Evolutionary conservation across 2,797 vertebrate genomes (phyloP).

Genomic region (Sebastes goodei): DNA sequence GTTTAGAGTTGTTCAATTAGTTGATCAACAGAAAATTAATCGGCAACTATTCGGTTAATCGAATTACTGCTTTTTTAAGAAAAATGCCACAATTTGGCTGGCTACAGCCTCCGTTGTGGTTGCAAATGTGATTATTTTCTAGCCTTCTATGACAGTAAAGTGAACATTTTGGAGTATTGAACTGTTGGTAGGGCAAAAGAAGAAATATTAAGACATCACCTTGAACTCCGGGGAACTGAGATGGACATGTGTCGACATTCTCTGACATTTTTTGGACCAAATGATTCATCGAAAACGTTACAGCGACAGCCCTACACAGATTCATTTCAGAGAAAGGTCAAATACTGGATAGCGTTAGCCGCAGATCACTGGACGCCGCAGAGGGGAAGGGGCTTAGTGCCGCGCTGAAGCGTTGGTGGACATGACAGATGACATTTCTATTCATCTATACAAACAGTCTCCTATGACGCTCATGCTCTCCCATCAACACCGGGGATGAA

Average conservation of each 20-base stretch:
- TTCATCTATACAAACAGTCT: constrained; percentile 2
- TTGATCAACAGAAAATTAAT: not conserved
- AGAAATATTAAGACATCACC: not conserved
- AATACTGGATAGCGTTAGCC: not conserved
- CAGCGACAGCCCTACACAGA: not conserved
- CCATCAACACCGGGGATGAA: not conserved
- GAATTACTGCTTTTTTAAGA: not conserved
- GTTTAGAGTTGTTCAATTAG: too few species aligned
- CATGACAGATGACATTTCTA: constrained; percentile 28
- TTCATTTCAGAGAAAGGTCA: not conserved
- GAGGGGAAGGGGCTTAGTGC: not conserved
- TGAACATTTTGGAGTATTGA: not conserved
- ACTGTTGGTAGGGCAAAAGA: not conserved
- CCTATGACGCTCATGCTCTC: constrained; percentile 1
- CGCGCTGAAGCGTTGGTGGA: not conserved
- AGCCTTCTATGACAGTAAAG: not conserved
- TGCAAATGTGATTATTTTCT: not conserved
- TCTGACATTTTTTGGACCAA: not conserved
- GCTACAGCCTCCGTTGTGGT: not conserved
- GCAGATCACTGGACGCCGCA: not conserved
- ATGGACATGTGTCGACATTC: not conserved
- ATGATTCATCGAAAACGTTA: not conserved
- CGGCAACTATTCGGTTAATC: not conserved
- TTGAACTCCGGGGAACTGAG: not conserved
- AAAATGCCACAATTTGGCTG: not conserved